These are phyloP conservation scores for Nematostella vectensis DNA, from an alignment of 92 coral and sea anemone species.

Conservation along the genomic window DNA sequence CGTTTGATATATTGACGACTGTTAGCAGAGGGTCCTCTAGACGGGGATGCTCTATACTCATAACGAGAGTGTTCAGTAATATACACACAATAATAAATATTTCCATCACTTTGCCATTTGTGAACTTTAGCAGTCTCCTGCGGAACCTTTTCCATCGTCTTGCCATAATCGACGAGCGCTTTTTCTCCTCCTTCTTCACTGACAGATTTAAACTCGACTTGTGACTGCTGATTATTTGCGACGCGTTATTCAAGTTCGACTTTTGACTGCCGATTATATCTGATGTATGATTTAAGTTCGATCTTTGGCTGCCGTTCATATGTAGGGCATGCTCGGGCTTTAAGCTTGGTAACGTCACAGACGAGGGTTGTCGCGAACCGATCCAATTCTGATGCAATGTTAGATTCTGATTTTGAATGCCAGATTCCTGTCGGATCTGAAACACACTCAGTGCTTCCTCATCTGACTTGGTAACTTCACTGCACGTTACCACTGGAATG, in stretches of 20 bases:
- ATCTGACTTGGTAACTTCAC: conserved; percentile 31
- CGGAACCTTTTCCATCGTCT: conserved; percentile 26
- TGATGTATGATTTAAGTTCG: too few relatives aligned
- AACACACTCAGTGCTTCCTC: conserved; percentile 40
- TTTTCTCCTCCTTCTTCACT: background rate
- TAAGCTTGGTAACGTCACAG: background rate
- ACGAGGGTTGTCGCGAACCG: background rate
- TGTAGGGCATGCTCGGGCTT: background rate
- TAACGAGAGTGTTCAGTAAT: conserved; percentile 70
- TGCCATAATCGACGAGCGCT: background rate
- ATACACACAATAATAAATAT: conserved; percentile 67
- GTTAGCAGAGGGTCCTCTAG: conserved; percentile 51
- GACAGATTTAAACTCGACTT: background rate
- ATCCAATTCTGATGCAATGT: conserved; percentile 30
- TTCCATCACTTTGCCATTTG: conserved; percentile 55
- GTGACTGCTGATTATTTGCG: background rate
- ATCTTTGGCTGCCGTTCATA: too few relatives aligned
- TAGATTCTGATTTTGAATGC: conserved; percentile 7
- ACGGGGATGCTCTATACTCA: conserved; percentile 79
- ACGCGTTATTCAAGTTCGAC: too few relatives aligned
- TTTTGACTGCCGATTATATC: too few relatives aligned
- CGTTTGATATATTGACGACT: conserved; percentile 57
- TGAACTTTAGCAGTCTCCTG: conserved; percentile 21
- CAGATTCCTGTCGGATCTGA: conserved; percentile 36
- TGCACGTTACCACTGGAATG: conserved; percentile 29